Percentiles rank a stretch among this genome's conserved stretches.
phyloP scores from a whole-genome alignment of 2,113 vertebrate species.

The Falcunculus frontatus region DNA sequence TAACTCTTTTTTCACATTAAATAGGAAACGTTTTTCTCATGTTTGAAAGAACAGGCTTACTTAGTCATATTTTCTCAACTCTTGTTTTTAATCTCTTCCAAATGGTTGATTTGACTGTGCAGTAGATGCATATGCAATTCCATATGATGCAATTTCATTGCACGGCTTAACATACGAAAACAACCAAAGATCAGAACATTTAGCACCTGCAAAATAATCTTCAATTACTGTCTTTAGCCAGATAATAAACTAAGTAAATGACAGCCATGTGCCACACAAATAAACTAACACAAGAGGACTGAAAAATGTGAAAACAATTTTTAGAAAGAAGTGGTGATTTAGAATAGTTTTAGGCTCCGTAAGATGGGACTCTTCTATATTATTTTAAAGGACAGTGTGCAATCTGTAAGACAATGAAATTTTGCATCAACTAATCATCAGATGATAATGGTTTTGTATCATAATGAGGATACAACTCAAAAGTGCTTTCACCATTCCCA shows the following conservation, averaged over 20 bases:
- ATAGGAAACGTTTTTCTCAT: not conserved
- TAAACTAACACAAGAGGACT: not conserved
- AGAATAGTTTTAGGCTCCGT: not conserved
- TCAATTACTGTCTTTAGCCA: not conserved
- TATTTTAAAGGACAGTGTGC: not conserved
- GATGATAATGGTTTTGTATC: not conserved
- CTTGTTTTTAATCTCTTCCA: constrained; percentile 1
- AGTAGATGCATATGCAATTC: not conserved
- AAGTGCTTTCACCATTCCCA: not conserved
- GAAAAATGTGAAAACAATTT: not conserved
- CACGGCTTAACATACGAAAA: not conserved
- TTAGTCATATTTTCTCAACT: not conserved
- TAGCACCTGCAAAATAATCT: not conserved
- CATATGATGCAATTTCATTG: not conserved
- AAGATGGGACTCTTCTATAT: not conserved
- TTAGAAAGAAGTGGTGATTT: not conserved
- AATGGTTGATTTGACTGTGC: not conserved
- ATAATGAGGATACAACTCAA: not conserved
- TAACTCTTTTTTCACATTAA: not conserved
- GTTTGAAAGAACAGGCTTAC: not conserved
- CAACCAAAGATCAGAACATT: not conserved
- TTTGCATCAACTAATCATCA: not conserved
- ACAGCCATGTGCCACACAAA: not conserved
- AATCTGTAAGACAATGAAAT: not conserved
- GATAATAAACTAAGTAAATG: not conserved